Evolutionary conservation across 2,797 vertebrate genomes (phyloP).

Genomic region (Steatocranus sp.): DNA sequence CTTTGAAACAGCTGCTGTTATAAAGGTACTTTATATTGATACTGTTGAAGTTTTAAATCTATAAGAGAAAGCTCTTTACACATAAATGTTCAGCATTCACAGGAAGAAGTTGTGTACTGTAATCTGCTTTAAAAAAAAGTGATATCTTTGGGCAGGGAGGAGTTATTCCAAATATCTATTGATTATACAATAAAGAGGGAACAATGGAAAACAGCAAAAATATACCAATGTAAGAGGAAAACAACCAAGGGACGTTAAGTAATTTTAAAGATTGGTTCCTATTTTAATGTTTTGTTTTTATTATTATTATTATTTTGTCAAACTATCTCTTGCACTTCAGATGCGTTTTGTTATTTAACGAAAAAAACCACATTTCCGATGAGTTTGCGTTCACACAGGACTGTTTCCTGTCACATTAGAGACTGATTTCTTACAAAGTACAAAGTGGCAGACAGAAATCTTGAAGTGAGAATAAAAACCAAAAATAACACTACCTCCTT

Average conservation of each 20-base stretch:
- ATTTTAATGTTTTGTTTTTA: slow-evolving; percentile 37
- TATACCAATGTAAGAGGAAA: slow-evolving; percentile 33
- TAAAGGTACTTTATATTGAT: slow-evolving; percentile 20
- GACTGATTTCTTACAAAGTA: slow-evolving; percentile 61
- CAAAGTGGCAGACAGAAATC: slow-evolving; percentile 67
- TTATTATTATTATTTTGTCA: slow-evolving; percentile 22
- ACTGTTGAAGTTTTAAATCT: slow-evolving; percentile 6
- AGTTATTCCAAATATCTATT: slow-evolving; percentile 40
- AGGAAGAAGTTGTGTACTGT: slow-evolving; percentile 11
- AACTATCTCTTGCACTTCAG: slow-evolving; percentile 63
- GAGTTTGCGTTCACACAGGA: slow-evolving; percentile 55
- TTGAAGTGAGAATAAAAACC: slow-evolving; percentile 71
- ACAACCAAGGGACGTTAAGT: slow-evolving; percentile 54
- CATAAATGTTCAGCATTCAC: slow-evolving; percentile 9
- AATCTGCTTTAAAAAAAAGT: slow-evolving; percentile 6
- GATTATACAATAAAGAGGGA: slow-evolving; percentile 41
- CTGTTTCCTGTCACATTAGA: slow-evolving; percentile 57
- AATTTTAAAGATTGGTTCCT: slow-evolving; percentile 41
- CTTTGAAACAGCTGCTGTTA: background rate
- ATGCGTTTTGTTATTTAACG: slow-evolving; percentile 57
- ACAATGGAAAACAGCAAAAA: slow-evolving; percentile 10
- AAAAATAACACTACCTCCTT: slow-evolving; percentile 85
- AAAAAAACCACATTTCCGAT: slow-evolving; percentile 43
- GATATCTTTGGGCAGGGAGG: slow-evolving; percentile 20
- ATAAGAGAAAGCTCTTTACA: background rate